Base-by-base conservation (phyloP, 1,140 invertebrate genomes). In the Lysiphlebus fabarum region DNA sequence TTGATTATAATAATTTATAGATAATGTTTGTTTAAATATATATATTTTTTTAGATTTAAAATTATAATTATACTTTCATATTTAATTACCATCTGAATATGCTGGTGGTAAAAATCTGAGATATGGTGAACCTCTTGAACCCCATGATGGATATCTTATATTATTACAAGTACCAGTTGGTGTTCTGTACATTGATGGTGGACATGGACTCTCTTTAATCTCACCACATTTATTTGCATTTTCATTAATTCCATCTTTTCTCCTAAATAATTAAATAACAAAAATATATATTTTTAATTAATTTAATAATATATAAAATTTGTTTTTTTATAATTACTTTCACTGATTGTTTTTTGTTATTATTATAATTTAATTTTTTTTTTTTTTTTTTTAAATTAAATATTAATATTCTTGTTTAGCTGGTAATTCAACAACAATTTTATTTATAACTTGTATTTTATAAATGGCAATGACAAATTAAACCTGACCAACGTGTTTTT, bases 101-200 rank as follows among this genome's bases (percentile, higher is more conserved):
- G 85, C 83, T 0, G 93, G 83, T 5, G 86, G 83, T 38, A 96
- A 65, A 12, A 93, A 80, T 57, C 95, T 83, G 17, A 91, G 78
- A 71, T 96, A 93, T 6, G 92, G 84, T 49, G 89, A 90, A 26
- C 91, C 89, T 34, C 92, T 84, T 54, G 88, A 85, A 4, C 96
- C 96, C 92, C 93, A 95, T 10, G 86, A 84, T 6, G 93, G 86
- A 73, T 95, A 88, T 41, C 91, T 83, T 0, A 97, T 87, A 76
- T 99, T 99, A 78, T 99, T 99, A 75, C 96, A 99, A 70, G 91
- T 88, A 0, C 93, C 96, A 43, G 89, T 91, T 11, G 88, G 86
- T 34, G 89, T 89, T 48, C 96, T 82, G 73, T 87, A 92, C 67
- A 88, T 89, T 75, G 84, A 89, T 5, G 88, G 88, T 4, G 87